Evolutionary conservation across 2,113 vertebrate species (phyloP), one percentile per base, ranked within the genome.

Genomic region (Hippocampus comes): DNA sequence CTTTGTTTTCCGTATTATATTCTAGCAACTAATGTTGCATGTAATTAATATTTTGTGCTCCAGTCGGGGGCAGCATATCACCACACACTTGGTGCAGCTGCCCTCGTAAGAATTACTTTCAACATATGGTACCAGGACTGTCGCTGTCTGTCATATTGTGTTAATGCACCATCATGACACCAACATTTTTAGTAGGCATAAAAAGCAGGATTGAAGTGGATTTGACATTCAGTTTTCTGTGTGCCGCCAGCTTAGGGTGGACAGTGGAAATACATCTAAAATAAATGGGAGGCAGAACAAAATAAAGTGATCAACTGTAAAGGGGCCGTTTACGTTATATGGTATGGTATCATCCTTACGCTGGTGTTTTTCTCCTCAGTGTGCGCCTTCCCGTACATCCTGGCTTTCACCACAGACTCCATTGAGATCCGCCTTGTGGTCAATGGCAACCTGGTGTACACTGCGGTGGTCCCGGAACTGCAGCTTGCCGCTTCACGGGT

Each of bases 361-460:
- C 15, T 8, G 64, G 8, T 14, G n/a, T 66, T 27, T 48, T 25
- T 79, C 43, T 67, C 90, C 91, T 64, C 93, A 99, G 97, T 99
- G 14, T 99, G 97, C 81, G 97, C 96, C 1, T 99, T 99, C 84
- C 97, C 97, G 0, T 99, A 99, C 77, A 96, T 99, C 80, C 89
- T 99, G 91, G 97, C 97, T 83, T 99, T 99, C 87, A 99, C 97
- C 14, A 93, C 94, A 0, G 97, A 99, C 90, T 97, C 97, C 89
- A 98, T 99, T 48, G 97, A 99, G 92, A 98, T 99, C 81, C 94
- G 97, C 10, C 91, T 99, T 84, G 96, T 97, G 63, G 97, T 99
- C 70, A 99, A 99, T 12, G 97, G 97, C 48, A 99, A 99, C 87
- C 93, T 99, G 21, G 97, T 99, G 72, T 97, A 99, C 92, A 99